Evolutionary conservation across 2,797 vertebrate genomes (phyloP).

Genomic region (Argyrosomus regius): DNA sequence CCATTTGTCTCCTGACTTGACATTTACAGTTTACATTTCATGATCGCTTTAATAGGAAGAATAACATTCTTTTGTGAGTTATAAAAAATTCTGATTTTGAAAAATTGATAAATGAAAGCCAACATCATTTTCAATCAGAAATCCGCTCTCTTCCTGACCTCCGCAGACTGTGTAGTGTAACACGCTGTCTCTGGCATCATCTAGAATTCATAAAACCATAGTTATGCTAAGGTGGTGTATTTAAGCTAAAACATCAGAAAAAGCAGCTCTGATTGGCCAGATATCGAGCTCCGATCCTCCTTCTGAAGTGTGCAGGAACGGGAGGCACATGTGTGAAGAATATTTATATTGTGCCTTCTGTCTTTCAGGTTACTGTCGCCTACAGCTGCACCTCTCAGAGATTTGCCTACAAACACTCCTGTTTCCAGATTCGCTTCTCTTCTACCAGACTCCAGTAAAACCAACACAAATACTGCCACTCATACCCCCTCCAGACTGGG

Average conservation of each 20-base stretch:
- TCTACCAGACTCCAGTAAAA: constrained; percentile 31
- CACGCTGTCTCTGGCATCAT: not conserved
- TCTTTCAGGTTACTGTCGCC: constrained; percentile 53
- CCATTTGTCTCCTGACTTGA: not conserved
- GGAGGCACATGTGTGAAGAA: not conserved
- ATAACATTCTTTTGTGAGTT: not conserved
- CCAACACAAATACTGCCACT: not conserved
- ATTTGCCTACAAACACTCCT: constrained; percentile 52
- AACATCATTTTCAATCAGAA: too few relatives aligned
- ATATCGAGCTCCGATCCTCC: not conserved
- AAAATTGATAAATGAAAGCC: not conserved
- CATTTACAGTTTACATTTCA: not conserved
- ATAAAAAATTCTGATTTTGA: not conserved
- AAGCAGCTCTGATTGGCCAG: not conserved
- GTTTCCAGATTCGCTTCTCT: constrained; percentile 49
- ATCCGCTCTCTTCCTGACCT: not conserved
- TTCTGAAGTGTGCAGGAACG: not conserved
- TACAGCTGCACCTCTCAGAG: constrained; percentile 17
- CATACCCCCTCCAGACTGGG: constrained; percentile 36
- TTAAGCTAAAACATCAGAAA: not conserved
- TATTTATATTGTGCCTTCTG: constrained; percentile 4
- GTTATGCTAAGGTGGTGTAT: not conserved
- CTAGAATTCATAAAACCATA: not conserved
- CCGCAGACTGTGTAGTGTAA: not conserved
- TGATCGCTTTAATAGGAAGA: not conserved